Base-by-base conservation (phyloP, 2,113 vertebrate species). In the Isurus oxyrinchus region DNA sequence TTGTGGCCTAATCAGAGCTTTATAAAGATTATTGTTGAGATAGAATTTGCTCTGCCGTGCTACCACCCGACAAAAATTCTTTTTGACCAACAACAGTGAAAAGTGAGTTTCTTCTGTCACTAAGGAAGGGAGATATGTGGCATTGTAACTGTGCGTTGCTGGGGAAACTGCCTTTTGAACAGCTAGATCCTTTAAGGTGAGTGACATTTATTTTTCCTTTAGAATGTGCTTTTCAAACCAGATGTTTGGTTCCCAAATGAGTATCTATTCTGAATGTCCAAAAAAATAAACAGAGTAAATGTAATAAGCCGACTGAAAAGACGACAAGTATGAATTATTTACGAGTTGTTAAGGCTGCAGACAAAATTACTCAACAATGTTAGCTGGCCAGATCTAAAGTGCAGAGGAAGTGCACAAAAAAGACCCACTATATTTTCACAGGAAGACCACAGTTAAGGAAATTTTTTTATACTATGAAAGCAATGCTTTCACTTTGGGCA, bases 301-400 rank as follows among this genome's bases (percentile, higher is more conserved):
- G 59, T 11, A 94, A 94, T 94, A 90, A 90, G 57, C n/a, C 59
- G 21, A 94, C 59, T 16, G n/a, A 94, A 94, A 63, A 44, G n/a
- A 94, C 23, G 88, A 40, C 35, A 63, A 63, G 90, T 40, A 66
- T 94, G 59, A 94, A 94, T 94, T 94, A 40, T 66, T 94, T 94
- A 63, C 90, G 66, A n/a, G 57, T 21, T n/a, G 90, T 40, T 59
- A 23, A 44, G 11, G 0, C 31, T 93, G 14, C 57, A 21, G 90
- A 40, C 31, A 63, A n/a, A 40, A 93, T 44, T n/a, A 61, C 13
- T 93, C 90, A 93, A 93, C 57, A 23, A 21, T 35, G 25, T 90
- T 59, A 90, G 55, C 35, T 93, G 57, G 35, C 35, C 57, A 61
- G 14, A 90, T 57, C 25, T 31, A 57, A 91, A 59, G 53, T 57